Evolutionary conservation across 2,888 invertebrate species (phyloP).

Genomic region (Hermaeophaga mercurialis): DNA sequence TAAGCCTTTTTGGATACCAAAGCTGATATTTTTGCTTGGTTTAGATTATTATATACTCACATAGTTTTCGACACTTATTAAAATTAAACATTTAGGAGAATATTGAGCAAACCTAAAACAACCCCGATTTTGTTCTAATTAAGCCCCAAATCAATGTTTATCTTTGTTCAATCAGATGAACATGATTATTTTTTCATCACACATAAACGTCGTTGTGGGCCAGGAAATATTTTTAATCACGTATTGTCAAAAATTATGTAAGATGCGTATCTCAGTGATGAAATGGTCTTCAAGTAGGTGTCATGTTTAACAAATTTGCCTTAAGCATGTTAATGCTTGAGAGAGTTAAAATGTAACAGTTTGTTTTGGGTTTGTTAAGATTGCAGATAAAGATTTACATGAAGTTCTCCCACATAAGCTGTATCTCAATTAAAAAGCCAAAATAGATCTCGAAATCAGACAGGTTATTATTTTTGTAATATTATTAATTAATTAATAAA

Average conservation of each 20-base stretch:
- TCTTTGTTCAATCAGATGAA: background rate
- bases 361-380: conserved; percentile 29
- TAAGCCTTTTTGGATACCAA: too few relatives aligned
- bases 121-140: too few relatives aligned
- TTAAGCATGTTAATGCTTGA: conserved; percentile 33
- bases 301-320: conserved; percentile 47
- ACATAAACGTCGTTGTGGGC: background rate
- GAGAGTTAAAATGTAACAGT: conserved; percentile 27
- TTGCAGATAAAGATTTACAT: conserved; percentile 26
- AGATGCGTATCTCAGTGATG: conserved; percentile 41
- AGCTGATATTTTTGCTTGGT: too few relatives aligned
- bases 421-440: background rate
- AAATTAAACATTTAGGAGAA: too few relatives aligned
- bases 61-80: too few relatives aligned
- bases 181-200: background rate
- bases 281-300: conserved; percentile 40
- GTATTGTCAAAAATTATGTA: conserved; percentile 13
- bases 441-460: background rate
- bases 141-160: too few relatives aligned
- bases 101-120: too few relatives aligned
- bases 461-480: too few relatives aligned
- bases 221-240: background rate
- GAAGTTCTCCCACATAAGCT: conserved; percentile 2
- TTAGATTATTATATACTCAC: too few relatives aligned
- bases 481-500: too few relatives aligned